Percentiles rank a stretch among this genome's conserved stretches.
phyloP scores from a whole-genome alignment of 2,113 vertebrate genomes.

The Gobius niger region DNA sequence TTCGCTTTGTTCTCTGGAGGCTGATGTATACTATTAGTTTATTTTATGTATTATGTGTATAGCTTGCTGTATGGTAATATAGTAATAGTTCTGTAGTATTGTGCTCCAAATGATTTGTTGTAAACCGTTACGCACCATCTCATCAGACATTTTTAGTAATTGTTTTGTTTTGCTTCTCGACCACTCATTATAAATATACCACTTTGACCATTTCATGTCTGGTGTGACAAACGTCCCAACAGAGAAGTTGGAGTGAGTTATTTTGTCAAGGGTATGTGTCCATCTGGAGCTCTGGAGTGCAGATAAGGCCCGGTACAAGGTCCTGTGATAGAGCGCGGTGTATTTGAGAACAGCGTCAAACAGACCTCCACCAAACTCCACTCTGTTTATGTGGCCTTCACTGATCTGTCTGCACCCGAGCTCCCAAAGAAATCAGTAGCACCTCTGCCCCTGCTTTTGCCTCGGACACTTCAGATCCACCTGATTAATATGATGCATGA shows the following conservation, averaged over 20 bases:
- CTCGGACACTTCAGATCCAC: neutral
- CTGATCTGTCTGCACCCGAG: constrained; percentile 46
- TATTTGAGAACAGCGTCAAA: neutral
- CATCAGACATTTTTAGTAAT: too few species aligned
- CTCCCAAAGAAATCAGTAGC: constrained; percentile 56
- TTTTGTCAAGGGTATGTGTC: constrained; percentile 79
- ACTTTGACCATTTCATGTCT: constrained; percentile 11
- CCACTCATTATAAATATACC: neutral
- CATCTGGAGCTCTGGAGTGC: constrained; percentile 72
- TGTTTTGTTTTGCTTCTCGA: neutral
- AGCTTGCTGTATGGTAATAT: too few species aligned
- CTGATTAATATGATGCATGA: too few species aligned
- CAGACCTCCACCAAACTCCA: constrained; percentile 56
- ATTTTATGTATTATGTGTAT: too few species aligned
- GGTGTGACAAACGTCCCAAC: constrained; percentile 51
- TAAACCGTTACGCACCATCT: too few species aligned
- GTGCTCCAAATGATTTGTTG: too few species aligned
- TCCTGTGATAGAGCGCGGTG: constrained; percentile 53
- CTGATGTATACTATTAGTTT: too few species aligned
- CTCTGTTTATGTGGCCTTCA: constrained; percentile 70
- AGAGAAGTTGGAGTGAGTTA: constrained; percentile 58
- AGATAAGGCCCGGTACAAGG: constrained; percentile 86
- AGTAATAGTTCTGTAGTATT: too few species aligned
- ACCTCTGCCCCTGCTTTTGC: neutral
- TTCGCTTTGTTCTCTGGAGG: too few species aligned